Conservation (phyloP, 2,113 vertebrate genomes). For the Limanda limanda region DNA sequence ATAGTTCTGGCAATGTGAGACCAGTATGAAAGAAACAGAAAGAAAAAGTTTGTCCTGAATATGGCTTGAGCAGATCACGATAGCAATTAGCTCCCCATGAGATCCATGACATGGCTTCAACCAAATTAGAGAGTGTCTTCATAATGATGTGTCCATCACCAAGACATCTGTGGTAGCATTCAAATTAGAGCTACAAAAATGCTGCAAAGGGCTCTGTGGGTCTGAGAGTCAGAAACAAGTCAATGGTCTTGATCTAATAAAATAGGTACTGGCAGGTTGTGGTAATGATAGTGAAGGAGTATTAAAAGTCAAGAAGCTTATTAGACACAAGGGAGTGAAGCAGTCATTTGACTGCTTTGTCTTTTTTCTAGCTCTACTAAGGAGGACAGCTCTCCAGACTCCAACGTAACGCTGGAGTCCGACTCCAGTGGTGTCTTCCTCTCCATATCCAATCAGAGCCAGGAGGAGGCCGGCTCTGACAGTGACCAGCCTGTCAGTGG, state of each 20-base stretch:
- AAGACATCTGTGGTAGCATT: neutral
- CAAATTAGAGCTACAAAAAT: neutral
- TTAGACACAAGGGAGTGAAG: conserved; percentile 5
- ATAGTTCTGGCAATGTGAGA: too few species aligned
- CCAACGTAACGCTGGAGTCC: conserved; percentile 79
- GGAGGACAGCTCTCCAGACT: conserved; percentile 82
- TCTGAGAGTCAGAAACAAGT: conserved; percentile 30
- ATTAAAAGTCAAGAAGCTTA: neutral
- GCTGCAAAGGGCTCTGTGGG: neutral
- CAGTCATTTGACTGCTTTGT: conserved; percentile 24
- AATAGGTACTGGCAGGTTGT: conserved; percentile 16
- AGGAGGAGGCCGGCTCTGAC: conserved; percentile 76
- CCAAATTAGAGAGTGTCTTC: conserved; percentile 19
- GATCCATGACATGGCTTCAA: neutral
- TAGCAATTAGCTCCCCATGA: neutral
- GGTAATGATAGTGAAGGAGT: neutral
- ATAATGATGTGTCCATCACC: conserved; percentile 23
- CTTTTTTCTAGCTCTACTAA: conserved; percentile 68
- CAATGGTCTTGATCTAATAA: conserved; percentile 23
- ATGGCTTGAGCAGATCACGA: neutral
- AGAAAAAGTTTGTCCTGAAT: neutral
- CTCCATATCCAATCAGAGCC: conserved; percentile 81
- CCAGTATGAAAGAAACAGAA: too few species aligned
- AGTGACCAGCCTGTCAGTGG: conserved; percentile 78
- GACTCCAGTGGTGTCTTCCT: conserved; percentile 83